Percentiles rank a stretch among this genome's conserved stretches.
Evolutionary conservation across 2,797 vertebrate genomes (phyloP).

Genomic region (Muraenolepis orangiensis): DNA sequence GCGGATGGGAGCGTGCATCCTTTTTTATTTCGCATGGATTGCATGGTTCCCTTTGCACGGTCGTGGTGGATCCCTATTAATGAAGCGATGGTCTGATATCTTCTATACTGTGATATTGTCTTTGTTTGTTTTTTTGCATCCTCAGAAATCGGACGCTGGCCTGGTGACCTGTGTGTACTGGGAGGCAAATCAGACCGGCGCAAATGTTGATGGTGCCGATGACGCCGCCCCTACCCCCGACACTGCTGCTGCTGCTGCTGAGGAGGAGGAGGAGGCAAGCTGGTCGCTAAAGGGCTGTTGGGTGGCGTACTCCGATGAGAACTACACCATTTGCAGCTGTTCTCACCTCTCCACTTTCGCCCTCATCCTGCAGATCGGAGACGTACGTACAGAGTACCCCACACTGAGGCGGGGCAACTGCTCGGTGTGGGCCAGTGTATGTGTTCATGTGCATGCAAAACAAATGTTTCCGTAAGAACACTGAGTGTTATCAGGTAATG

Average conservation of each 20-base stretch:
- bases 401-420: not conserved
- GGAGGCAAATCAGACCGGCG: conserved; percentile 30
- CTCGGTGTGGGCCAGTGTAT: too few species aligned
- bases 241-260: too few species aligned
- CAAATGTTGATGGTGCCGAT: not conserved
- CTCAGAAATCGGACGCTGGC: conserved; percentile 39
- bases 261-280: conserved; percentile 3
- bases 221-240: too few species aligned
- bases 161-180: conserved; percentile 68
- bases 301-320: conserved; percentile 42
- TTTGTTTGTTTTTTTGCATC: not conserved
- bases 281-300: conserved; percentile 67
- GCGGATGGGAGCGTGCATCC: too few species aligned
- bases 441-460: too few species aligned
- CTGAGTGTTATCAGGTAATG: too few species aligned
- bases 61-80: too few species aligned
- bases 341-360: conserved; percentile 71
- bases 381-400: conserved; percentile 34
- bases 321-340: conserved; percentile 67
- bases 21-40: too few species aligned
- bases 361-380: conserved; percentile 65
- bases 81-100: conserved; percentile 14
- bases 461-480: too few species aligned
- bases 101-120: conserved; percentile 21
- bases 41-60: conserved; percentile 27